Evolutionary conservation across 53 echinoderm and acorn worm genomes (phyloP), one percentile per base, ranked within the genome.

Genomic region (Temnopleurus reevesii): DNA sequence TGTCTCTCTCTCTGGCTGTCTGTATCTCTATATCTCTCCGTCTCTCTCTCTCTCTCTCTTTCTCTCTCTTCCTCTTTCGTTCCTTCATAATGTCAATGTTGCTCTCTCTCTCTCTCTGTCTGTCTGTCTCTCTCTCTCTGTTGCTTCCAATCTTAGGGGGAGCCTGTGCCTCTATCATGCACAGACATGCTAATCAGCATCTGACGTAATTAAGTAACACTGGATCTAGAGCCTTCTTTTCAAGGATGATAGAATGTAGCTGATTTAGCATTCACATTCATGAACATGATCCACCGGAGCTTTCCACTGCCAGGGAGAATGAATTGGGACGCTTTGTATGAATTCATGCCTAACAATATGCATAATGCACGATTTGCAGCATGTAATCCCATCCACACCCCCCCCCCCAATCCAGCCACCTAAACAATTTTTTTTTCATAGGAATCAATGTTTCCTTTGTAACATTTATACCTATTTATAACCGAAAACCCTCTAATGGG

Each of bases 141-240:
- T 21, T 21, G n/a, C 9, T 71, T 41, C 36, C 71, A 71, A 63
- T 63, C 33, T 33, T 33, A n/a, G n/a, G 63, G 41, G 38, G 41
- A 41, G 35, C 65, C 65, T 35, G 65, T 65, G 71, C 71, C 8
- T 41, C 71, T 38, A 41, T n/a, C 7, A 17, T n/a, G n/a, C 41
- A 71, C 13, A 71, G 71, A 71, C 71, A 71, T 71, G 71, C 23
- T 71, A 71, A 71, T 71, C 38, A 71, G 41, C 7, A 21, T 15
- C n/a, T 71, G 71, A 71, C 71, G 71, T 71, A 71, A 41, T 36
- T 21, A 71, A 41, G n/a, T n/a, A 38, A 41, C 36, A 71, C 35
- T 36, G 38, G 38, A 71, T 38, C 71, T 5, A 56, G 41, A 71
- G 41, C 41, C 15, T 21, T 63, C 34, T 71, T 7, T 56, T 12